Conservation (phyloP, 2,113 vertebrate species). For the Platycercus adscitus region DNA sequence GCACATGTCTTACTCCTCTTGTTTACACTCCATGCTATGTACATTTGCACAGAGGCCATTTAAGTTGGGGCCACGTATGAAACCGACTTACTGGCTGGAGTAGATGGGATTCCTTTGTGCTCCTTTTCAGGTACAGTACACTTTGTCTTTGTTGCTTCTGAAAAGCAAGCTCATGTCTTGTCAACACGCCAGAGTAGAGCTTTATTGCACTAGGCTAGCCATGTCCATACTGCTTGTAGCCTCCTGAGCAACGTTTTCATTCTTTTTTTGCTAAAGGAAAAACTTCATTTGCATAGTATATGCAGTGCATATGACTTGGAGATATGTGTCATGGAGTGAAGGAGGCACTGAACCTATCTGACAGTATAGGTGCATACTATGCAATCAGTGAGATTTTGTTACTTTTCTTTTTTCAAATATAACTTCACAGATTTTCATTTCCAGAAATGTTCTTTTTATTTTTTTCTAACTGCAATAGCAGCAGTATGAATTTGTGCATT, state of each 20-base stretch:
- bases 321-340: neutral
- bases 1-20: neutral
- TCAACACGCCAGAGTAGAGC: neutral
- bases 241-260: neutral
- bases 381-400: constrained; percentile 18
- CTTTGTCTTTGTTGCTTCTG: neutral
- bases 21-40: neutral
- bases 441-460: neutral
- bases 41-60: neutral
- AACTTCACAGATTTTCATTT: constrained; percentile 24
- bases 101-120: neutral
- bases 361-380: neutral
- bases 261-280: neutral
- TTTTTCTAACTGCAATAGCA: neutral
- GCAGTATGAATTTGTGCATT: constrained; percentile 41
- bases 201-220: neutral
- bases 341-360: constrained; percentile 7
- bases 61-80: neutral
- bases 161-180: neutral
- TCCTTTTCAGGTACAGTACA: neutral
- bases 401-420: constrained; percentile 30
- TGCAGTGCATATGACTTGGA: neutral
- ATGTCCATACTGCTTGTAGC: neutral
- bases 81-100: neutral
- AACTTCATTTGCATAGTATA: neutral